A percentile compares a stretch with the other conserved stretches of the same genome.
Evolutionary conservation across 1,140 invertebrate species (phyloP).

Genomic region (Aleiodes sp.): DNA sequence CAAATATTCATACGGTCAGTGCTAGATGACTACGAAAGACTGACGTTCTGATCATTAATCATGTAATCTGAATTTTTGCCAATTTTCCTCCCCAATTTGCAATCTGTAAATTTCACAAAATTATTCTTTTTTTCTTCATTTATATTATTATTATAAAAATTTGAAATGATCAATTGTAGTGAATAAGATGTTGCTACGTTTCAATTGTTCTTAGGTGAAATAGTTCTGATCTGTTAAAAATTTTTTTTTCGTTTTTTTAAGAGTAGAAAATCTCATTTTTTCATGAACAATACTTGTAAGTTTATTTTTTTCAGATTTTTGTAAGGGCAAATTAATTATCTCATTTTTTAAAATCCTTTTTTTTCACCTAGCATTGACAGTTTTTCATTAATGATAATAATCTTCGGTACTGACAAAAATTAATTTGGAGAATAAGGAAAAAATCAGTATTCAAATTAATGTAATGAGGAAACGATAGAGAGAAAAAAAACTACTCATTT

Average conservation of each 20-base stretch:
- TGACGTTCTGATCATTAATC: constrained; percentile 21
- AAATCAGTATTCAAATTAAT: constrained; percentile 29
- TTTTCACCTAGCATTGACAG: too few species aligned
- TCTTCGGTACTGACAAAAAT: too few species aligned
- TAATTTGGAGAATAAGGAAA: not conserved
- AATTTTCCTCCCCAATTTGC: too few species aligned
- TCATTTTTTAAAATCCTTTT: too few species aligned
- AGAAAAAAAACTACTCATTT: constrained; percentile 35
- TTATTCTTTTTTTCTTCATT: too few species aligned
- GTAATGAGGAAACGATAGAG: constrained; percentile 24
- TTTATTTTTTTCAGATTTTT: too few species aligned
- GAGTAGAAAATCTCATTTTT: not conserved
- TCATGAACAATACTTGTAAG: too few species aligned
- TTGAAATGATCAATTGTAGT: not conserved
- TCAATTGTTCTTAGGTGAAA: not conserved
- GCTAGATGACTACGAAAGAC: constrained; percentile 24
- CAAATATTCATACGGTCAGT: not conserved
- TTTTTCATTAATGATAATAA: not conserved
- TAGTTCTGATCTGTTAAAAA: not conserved
- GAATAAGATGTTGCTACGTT: not conserved
- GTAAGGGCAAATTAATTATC: too few species aligned
- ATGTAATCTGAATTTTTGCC: too few species aligned
- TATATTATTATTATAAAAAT: not conserved
- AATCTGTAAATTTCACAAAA: too few species aligned
- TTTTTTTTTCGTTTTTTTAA: not conserved